These are phyloP conservation scores for Gymnosoma rotundatum DNA, from an alignment of 2,888 invertebrate genomes.

Conservation along the genomic window DNA sequence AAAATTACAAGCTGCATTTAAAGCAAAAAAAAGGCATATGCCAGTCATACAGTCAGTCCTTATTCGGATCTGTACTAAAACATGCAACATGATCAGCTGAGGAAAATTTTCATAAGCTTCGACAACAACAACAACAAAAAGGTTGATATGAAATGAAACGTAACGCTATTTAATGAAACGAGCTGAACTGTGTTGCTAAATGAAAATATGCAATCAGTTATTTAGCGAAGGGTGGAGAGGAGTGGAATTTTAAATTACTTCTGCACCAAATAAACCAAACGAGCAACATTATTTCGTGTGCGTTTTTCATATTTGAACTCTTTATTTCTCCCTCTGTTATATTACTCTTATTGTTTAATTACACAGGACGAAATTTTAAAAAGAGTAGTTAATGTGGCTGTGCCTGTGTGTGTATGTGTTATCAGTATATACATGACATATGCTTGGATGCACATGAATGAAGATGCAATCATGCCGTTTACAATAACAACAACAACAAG, in stretches of 20 bases:
- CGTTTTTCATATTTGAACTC: background rate
- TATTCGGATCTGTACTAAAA: background rate
- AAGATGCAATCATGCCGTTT: constrained; percentile 49
- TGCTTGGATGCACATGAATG: constrained; percentile 54
- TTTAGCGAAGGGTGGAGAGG: constrained; percentile 25
- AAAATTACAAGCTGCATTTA: constrained; percentile 13
- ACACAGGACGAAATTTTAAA: constrained; percentile 23
- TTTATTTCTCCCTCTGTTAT: constrained; percentile 5
- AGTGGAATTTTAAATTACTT: constrained; percentile 48
- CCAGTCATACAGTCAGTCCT: constrained; percentile 21
- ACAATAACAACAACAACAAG: constrained; percentile 22
- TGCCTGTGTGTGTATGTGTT: constrained; percentile 14
- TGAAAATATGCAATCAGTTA: background rate
- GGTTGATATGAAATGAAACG: constrained; percentile 42
- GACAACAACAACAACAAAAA: constrained; percentile 1
- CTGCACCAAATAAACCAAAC: constrained; percentile 52
- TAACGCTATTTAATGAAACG: constrained; percentile 37
- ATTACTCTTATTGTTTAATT: constrained; percentile 24
- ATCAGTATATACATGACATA: background rate
- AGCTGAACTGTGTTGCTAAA: background rate
- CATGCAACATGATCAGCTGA: constrained; percentile 62
- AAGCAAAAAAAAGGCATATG: constrained; percentile 43
- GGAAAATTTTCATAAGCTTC: constrained; percentile 53
- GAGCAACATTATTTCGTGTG: constrained; percentile 28
- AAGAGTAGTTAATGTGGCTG: background rate